Conservation (phyloP, 2,888 invertebrate species). For the Sinhomidia bicolor region DNA sequence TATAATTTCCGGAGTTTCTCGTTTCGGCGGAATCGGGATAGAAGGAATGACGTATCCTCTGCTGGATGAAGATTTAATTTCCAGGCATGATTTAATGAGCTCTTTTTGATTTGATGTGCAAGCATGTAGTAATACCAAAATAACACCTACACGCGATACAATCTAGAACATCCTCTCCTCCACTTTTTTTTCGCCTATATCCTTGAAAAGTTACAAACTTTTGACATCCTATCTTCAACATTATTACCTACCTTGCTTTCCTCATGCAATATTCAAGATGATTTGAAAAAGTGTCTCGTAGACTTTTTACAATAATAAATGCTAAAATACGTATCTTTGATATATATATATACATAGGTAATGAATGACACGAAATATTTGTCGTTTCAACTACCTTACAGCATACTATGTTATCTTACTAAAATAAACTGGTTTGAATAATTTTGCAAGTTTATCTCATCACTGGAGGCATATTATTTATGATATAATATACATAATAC, state of each 20-base stretch:
- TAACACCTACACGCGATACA: neutral
- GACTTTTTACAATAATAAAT: neutral
- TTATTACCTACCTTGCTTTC: neutral
- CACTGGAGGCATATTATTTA: neutral
- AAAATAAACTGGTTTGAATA: neutral
- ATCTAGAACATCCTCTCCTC: neutral
- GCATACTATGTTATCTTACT: neutral
- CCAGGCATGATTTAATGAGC: slow-evolving; percentile 15
- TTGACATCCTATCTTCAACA: neutral
- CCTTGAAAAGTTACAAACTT: slow-evolving; percentile 6
- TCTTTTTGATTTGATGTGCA: neutral
- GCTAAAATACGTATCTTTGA: no score
- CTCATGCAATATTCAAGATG: neutral
- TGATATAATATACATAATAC: no score
- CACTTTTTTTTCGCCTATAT: neutral
- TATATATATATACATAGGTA: no score
- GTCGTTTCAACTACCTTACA: neutral
- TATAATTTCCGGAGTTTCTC: slow-evolving; percentile 7
- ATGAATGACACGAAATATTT: neutral
- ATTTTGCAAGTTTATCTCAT: neutral
- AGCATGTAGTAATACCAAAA: neutral
- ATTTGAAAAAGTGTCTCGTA: neutral
- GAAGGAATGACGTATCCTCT: neutral
- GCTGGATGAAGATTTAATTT: neutral
- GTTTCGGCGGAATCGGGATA: neutral